phyloP scores from a whole-genome alignment of 2,113 vertebrate species.

The Hymenochirus boettgeri region DNA sequence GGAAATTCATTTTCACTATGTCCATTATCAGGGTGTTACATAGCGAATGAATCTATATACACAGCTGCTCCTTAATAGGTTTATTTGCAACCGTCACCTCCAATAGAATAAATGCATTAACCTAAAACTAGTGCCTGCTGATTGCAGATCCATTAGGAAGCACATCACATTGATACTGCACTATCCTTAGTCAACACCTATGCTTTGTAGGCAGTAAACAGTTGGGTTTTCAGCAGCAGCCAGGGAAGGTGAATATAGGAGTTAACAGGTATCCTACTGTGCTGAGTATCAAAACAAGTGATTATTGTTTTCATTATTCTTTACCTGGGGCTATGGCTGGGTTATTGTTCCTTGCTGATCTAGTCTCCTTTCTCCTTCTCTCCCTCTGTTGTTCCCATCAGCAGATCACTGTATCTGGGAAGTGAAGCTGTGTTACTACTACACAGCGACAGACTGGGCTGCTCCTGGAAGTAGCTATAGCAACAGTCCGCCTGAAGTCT shows the following conservation, averaged over 20 bases:
- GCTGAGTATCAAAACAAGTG: constrained; percentile 9
- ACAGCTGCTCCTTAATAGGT: not conserved
- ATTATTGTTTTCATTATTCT: not conserved
- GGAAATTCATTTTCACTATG: too few relatives aligned
- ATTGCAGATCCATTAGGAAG: not conserved
- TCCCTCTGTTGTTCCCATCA: constrained; percentile 38
- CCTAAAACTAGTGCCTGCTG: not conserved
- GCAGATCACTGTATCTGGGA: constrained; percentile 31
- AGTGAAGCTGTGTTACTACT: constrained; percentile 40
- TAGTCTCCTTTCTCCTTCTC: constrained; percentile 32
- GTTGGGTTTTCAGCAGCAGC: too few relatives aligned
- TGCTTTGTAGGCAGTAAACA: too few relatives aligned
- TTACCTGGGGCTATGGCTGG: constrained; percentile 33
- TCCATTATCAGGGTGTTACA: too few relatives aligned
- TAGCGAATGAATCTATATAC: too few relatives aligned
- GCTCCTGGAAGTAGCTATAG: constrained; percentile 37
- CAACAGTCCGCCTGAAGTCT: constrained; percentile 41
- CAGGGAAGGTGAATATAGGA: not conserved
- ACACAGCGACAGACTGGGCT: constrained; percentile 29
- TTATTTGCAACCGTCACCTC: not conserved
- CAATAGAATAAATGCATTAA: not conserved
- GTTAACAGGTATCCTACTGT: not conserved
- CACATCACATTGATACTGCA: not conserved
- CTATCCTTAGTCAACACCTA: too few relatives aligned
- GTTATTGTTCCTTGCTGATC: constrained; percentile 18